phyloP scores from a whole-genome alignment of 2,797 vertebrate genomes.

The Pteropus rufus region DNA sequence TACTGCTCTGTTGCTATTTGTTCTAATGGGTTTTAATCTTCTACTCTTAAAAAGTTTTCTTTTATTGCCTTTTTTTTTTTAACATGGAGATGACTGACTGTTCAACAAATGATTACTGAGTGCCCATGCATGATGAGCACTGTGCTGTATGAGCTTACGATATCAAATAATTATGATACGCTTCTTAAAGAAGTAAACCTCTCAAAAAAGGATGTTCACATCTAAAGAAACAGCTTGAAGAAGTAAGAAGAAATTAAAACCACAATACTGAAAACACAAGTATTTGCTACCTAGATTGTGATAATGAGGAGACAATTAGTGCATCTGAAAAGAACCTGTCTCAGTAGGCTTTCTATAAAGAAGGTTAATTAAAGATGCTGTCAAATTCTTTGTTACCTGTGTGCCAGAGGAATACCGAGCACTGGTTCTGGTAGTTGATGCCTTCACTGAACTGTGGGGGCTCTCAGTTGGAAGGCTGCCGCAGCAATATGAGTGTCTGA shows the following conservation, averaged over 20 bases:
- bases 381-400: conserved; percentile 89
- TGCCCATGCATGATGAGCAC: background rate
- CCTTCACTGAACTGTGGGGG: conserved; percentile 96
- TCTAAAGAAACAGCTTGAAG: conserved; percentile 24
- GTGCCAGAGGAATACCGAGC: conserved; percentile 98
- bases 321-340: conserved; percentile 76
- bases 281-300: conserved; percentile 70
- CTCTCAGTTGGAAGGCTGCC: conserved; percentile 93
- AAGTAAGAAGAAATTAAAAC: conserved; percentile 63
- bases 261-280: conserved; percentile 35
- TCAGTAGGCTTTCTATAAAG: conserved; percentile 79
- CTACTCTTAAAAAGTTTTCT: background rate
- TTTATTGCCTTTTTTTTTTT: background rate
- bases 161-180: background rate
- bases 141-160: background rate
- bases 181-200: background rate
- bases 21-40: conserved; percentile 34
- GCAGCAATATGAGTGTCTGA: conserved; percentile 98
- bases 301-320: conserved; percentile 80
- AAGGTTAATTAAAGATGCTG: conserved; percentile 79
- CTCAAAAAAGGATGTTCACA: background rate
- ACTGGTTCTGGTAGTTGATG: conserved; percentile 94
- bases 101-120: background rate
- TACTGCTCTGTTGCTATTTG: background rate
- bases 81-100: background rate